phyloP scores from a whole-genome alignment of 1,140 invertebrate species.

The Calycopis cecrops region DNA sequence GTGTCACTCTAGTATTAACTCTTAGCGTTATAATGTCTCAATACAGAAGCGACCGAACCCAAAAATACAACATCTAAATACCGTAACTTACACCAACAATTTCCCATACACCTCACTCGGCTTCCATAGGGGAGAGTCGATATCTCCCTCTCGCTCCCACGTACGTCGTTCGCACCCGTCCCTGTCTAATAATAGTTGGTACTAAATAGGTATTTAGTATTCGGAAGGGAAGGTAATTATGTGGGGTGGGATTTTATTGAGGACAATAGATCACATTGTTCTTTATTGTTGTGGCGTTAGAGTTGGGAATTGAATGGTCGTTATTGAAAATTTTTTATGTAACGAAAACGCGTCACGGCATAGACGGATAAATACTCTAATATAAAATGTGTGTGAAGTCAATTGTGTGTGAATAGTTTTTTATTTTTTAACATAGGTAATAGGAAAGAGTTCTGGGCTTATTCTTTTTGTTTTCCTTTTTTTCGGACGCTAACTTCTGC shows the following conservation, averaged over 20 bases:
- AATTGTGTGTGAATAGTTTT: too few relatives aligned
- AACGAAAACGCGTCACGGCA: too few relatives aligned
- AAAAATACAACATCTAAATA: too few relatives aligned
- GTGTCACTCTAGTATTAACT: too few relatives aligned
- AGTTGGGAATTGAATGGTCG: conserved; percentile 28
- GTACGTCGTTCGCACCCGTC: conserved; percentile 19
- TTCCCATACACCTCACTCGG: conserved; percentile 53
- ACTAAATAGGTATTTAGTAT: conserved; percentile 73
- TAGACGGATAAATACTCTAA: too few relatives aligned
- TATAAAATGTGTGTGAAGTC: too few relatives aligned
- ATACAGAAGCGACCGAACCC: too few relatives aligned
- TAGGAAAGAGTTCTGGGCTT: too few relatives aligned
- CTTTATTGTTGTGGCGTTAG: conserved; percentile 29
- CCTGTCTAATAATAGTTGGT: conserved; percentile 45
- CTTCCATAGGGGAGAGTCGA: conserved; percentile 30
- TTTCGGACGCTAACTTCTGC: too few relatives aligned
- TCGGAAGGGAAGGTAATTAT: conserved; percentile 68
- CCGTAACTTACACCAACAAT: neutral
- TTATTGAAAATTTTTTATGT: conserved; percentile 4
- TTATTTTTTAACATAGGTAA: too few relatives aligned
- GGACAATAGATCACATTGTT: conserved; percentile 17
- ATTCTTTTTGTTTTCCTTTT: too few relatives aligned
- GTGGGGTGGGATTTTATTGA: conserved; percentile 43
- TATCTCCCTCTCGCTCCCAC: conserved; percentile 40
- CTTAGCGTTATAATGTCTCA: too few relatives aligned